phyloP scores from a whole-genome alignment of 37 sponge, comb jelly and placozoan species.

The Beroe forskalii region DNA sequence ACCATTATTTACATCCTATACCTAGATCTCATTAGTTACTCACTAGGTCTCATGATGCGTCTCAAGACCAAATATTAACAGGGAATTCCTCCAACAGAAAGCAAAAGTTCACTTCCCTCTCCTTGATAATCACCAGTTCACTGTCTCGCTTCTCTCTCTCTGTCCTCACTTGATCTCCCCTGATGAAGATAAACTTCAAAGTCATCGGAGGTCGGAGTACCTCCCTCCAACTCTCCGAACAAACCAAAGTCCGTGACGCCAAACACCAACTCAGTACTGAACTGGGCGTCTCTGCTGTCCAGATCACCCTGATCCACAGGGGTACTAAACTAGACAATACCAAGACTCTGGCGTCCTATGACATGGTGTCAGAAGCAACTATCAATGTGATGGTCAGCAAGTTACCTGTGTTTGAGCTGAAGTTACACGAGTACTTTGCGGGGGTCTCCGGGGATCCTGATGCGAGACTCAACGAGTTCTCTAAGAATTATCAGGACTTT shows the following conservation, averaged over 20 bases:
- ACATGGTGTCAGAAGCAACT: background rate
- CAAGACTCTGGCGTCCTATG: background rate
- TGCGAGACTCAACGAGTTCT: conserved; percentile 20
- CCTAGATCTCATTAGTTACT: too few relatives aligned
- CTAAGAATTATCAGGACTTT: background rate
- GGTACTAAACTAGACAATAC: conserved; percentile 40
- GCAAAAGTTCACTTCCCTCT: too few relatives aligned
- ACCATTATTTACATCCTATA: too few relatives aligned
- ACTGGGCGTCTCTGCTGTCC: conserved; percentile 8
- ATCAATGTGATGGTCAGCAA: conserved; percentile 60
- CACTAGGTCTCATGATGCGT: too few relatives aligned
- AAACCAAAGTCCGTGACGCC: background rate
- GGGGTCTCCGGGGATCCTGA: background rate
- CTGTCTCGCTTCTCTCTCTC: too few relatives aligned
- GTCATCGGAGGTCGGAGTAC: conserved; percentile 36
- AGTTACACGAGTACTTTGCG: conserved; percentile 7
- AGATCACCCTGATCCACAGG: conserved; percentile 45
- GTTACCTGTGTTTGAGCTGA: conserved; percentile 3
- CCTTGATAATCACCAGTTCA: too few relatives aligned
- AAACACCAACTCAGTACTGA: conserved; percentile 14
- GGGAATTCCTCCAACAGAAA: too few relatives aligned
- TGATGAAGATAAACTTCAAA: conserved; percentile 47
- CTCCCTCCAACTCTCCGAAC: background rate
- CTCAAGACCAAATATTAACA: too few relatives aligned
- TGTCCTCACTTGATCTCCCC: too few relatives aligned